Evolutionary conservation across 1,140 invertebrate species (phyloP), one percentile per base, ranked within the genome.

Genomic region (Laupala kohalensis): DNA sequence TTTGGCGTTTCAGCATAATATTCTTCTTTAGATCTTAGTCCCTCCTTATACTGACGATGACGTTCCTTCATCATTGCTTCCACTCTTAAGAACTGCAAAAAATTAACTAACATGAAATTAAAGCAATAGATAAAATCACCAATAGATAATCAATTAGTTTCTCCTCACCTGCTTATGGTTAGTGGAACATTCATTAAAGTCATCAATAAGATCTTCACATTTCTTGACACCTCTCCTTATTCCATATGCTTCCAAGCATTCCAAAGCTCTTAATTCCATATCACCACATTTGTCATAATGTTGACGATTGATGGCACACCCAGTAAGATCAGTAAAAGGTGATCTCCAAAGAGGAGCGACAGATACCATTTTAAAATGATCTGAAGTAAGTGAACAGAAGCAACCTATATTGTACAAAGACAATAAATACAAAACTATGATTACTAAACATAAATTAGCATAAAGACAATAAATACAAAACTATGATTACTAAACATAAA

Each of bases 211-310:
- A 69, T 83, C 76, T 6, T 79, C 69, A 76, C 91, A 92, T 74
- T 88, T 84, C 13, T 77, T 74, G 66, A 81, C 74, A 0, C 84
- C 86, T 37, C 81, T 80, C 15, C 86, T 83, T 13, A 86, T 73
- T 5, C 90, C 90, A 75, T 92, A 92, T 2, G 89, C 90, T 77
- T 92, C 89, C 9, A 90, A 74, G 77, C 91, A 92, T 71, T 92
- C 86, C 77, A 90, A 85, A 69, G 85, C 83, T 23, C 84, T 81
- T 77, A 89, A 80, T 79, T 92, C 90, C 73, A 89, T 82, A 70
- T 85, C 81, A 30, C 83, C 84, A 78, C 91, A 92, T 24, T 76
- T 76, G 12, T 84, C 82, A 73, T 84, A 79, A 74, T 83, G 77
- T 77, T 92, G 90, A 76, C 87, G 85, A 73, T 84, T 87, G 19